Evolutionary conservation across 2,113 vertebrate species (phyloP).

Genomic region (Perccottus glenii): DNA sequence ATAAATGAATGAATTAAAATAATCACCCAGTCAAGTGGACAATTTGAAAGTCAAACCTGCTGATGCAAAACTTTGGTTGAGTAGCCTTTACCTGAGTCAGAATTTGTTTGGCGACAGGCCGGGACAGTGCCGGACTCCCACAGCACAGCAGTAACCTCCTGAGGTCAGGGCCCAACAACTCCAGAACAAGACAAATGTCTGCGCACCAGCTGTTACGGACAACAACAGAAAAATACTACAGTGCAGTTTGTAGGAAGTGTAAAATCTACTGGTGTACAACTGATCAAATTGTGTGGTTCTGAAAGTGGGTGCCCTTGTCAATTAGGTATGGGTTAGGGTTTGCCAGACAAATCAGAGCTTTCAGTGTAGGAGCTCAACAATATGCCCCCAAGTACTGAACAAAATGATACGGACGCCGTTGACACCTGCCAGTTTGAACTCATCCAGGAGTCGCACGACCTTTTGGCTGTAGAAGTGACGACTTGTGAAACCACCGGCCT

Average conservation of each 20-base stretch:
- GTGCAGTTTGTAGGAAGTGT: not conserved
- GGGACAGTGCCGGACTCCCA: conserved; percentile 75
- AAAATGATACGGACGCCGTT: conserved; percentile 86
- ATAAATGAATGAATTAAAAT: too few relatives aligned
- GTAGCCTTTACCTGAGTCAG: conserved; percentile 77
- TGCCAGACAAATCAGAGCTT: too few relatives aligned
- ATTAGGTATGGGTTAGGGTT: too few relatives aligned
- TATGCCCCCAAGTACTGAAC: too few relatives aligned
- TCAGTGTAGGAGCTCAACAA: too few relatives aligned
- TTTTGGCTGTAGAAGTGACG: conserved; percentile 76
- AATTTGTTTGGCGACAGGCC: conserved; percentile 79
- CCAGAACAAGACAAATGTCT: conserved; percentile 86
- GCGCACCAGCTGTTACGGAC: conserved; percentile 45
- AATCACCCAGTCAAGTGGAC: too few relatives aligned
- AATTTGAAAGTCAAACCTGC: too few relatives aligned
- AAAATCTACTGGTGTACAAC: too few relatives aligned
- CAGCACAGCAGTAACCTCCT: conserved; percentile 78
- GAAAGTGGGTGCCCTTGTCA: too few relatives aligned
- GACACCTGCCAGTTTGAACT: conserved; percentile 85
- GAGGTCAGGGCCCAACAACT: conserved; percentile 83
- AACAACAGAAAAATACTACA: not conserved
- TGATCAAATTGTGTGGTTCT: too few relatives aligned
- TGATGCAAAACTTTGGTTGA: not conserved
- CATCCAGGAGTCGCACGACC: conserved; percentile 81
- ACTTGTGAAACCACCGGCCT: conserved; percentile 78